Conservation (phyloP, 2,113 vertebrate genomes). For the Cricetomys ansorgei region DNA sequence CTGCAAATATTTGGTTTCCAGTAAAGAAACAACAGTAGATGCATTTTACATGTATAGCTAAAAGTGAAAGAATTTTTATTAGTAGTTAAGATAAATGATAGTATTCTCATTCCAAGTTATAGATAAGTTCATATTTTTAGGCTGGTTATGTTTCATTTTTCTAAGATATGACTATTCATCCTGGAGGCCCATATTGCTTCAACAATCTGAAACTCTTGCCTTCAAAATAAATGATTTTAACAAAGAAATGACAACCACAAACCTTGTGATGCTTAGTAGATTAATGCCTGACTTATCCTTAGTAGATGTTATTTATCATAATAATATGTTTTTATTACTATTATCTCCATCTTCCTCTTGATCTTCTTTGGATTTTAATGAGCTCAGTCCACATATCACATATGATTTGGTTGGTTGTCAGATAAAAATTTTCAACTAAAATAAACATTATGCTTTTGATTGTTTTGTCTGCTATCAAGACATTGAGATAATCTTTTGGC, state of each 20-base stretch:
- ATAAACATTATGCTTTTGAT: constrained; percentile 31
- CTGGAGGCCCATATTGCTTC: not conserved
- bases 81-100: not conserved
- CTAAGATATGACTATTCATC: not conserved
- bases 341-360: not conserved
- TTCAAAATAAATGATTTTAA: not conserved
- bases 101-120: not conserved
- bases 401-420: not conserved
- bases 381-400: not conserved
- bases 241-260: not conserved
- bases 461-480: not conserved
- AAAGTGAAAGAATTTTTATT: not conserved
- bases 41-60: not conserved
- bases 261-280: not conserved
- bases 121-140: not conserved
- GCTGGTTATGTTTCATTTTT: not conserved
- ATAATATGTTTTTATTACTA: not conserved
- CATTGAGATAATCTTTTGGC: not conserved
- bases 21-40: not conserved
- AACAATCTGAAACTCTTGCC: not conserved
- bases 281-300: not conserved
- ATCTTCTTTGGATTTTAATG: not conserved
- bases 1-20: not conserved
- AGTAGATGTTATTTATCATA: not conserved
- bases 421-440: not conserved